Percentiles rank a stretch among this genome's conserved stretches.
Evolutionary conservation across 2,797 vertebrate species (phyloP).

Genomic region (Poecilia picta): DNA sequence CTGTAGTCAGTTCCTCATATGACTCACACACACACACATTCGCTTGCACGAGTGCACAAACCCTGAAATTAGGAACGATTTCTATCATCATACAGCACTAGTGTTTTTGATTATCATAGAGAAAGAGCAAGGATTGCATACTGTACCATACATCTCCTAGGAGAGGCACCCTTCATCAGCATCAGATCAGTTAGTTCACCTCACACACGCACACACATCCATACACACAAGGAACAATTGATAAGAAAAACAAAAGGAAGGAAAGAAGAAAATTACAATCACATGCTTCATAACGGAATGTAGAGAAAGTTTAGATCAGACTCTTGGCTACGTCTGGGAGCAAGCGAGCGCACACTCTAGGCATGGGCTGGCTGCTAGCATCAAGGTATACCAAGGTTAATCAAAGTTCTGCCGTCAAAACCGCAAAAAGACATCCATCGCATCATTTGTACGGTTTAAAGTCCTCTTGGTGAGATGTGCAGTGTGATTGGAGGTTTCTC

Average conservation of each 20-base stretch:
- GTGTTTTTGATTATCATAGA: slow-evolving; percentile 79
- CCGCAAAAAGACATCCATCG: background rate
- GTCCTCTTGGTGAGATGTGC: background rate
- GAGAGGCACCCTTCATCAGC: slow-evolving; percentile 72
- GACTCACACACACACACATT: slow-evolving; percentile 27
- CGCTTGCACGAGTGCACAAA: slow-evolving; percentile 69
- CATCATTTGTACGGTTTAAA: background rate
- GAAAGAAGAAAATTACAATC: slow-evolving; percentile 66
- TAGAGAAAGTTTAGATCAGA: slow-evolving; percentile 74
- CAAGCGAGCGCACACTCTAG: slow-evolving; percentile 26
- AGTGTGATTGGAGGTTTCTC: background rate
- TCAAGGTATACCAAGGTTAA: slow-evolving; percentile 1
- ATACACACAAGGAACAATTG: slow-evolving; percentile 32
- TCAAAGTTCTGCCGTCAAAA: background rate
- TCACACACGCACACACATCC: slow-evolving; percentile 17
- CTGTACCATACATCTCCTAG: slow-evolving; percentile 72
- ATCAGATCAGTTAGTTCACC: slow-evolving; percentile 59
- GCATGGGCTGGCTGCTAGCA: background rate
- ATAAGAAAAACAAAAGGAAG: slow-evolving; percentile 36
- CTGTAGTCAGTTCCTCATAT: slow-evolving; percentile 73
- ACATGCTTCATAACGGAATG: slow-evolving; percentile 81
- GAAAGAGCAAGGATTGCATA: slow-evolving; percentile 76
- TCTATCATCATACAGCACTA: slow-evolving; percentile 76
- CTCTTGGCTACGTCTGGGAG: slow-evolving; percentile 50
- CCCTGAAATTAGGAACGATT: slow-evolving; percentile 78